Conservation (phyloP, 2,797 vertebrate genomes). For the Natrix natrix region DNA sequence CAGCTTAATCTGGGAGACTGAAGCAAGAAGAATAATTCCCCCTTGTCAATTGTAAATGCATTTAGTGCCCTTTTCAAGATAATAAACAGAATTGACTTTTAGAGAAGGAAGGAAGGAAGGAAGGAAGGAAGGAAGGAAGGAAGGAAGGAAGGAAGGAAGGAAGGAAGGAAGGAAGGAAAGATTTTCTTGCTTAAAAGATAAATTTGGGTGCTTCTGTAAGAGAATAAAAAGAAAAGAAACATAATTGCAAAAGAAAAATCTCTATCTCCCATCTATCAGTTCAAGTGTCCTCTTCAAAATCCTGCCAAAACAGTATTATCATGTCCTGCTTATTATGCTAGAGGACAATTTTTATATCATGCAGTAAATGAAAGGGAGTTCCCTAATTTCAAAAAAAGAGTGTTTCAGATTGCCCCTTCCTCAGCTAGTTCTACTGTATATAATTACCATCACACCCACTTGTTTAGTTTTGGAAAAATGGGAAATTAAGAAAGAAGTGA, state of each 20-base stretch:
- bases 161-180: background rate
- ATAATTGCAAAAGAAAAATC: background rate
- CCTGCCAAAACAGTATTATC: background rate
- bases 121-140: background rate
- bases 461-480: background rate
- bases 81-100: conserved; percentile 49
- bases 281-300: background rate
- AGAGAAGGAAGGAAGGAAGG: conserved; percentile 25
- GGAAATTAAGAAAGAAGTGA: background rate
- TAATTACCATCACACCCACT: background rate
- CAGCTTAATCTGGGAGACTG: conserved; percentile 47
- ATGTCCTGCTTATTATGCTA: background rate
- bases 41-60: conserved; percentile 44
- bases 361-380: background rate
- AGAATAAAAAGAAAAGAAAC: background rate
- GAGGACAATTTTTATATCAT: background rate
- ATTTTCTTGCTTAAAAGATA: background rate
- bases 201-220: background rate
- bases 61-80: conserved; percentile 61
- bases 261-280: background rate
- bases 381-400: background rate
- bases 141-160: background rate
- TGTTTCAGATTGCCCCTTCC: background rate
- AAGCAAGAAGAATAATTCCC: conserved; percentile 37
- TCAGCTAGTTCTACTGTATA: background rate